phyloP scores from a whole-genome alignment of 2,113 vertebrate species.

The Etheostoma cragini region DNA sequence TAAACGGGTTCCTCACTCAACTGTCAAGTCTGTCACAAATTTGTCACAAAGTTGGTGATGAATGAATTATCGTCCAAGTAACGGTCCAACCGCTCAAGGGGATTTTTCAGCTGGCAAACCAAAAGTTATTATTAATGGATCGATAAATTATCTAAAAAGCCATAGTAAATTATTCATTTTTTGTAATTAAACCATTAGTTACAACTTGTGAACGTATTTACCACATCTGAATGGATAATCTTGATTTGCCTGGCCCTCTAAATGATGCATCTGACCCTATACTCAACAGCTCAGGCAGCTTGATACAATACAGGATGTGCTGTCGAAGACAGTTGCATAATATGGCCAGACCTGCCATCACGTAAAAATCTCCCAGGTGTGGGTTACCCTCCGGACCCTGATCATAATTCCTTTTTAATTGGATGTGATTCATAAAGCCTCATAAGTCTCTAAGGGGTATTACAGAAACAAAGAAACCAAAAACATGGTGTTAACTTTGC shows the following conservation, averaged over 20 bases:
- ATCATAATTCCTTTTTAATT: background rate
- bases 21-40: no score
- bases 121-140: background rate
- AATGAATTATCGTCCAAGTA: no score
- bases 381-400: background rate
- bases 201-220: background rate
- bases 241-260: background rate
- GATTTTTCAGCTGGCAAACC: background rate
- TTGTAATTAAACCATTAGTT: background rate
- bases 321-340: constrained; percentile 55
- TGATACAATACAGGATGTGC: constrained; percentile 15
- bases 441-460: background rate
- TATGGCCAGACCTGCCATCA: constrained; percentile 5
- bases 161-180: background rate
- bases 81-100: background rate
- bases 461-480: background rate
- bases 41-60: background rate
- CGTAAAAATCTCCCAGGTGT: constrained; percentile 24
- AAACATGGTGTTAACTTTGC: background rate
- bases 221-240: background rate
- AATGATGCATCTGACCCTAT: constrained; percentile 33
- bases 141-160: background rate
- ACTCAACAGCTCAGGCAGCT: constrained; percentile 18
- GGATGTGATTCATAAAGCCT: background rate
- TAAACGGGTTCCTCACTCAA: no score